Evolutionary conservation across 2,888 invertebrate species (phyloP), one percentile per base, ranked within the genome.

Genomic region (Acrobasis suavella): DNA sequence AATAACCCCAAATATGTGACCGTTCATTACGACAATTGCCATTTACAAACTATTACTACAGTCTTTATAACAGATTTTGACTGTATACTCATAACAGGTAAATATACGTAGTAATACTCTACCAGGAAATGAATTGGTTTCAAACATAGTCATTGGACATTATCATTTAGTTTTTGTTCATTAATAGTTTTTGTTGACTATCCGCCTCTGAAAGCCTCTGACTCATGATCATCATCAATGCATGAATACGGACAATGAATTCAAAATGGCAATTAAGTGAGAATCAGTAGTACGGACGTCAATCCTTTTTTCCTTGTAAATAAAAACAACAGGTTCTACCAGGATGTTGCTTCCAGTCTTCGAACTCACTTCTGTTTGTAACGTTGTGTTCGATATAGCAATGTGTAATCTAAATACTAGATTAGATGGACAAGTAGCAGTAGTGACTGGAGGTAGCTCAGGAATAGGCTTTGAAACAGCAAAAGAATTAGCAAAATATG

Each of bases 391-490:
- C 50, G 60, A 65, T 39, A 65, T 49, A 66, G 66, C 51, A 32
- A 49, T 49, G 54, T 62, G 91, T 71, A 78, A 85, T 9, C 81
- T 83, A 17, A 67, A 75, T 15, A 75, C 73, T 0, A 75, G 77
- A 2, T 68, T 92, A 54, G 75, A 83, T 42, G 90, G 85, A 0
- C 91, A 91, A 77, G 82, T 88, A 14, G 90, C 80, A 0, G 70
- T 92, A 5, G 78, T 92, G 1, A 92, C 91, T 0, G 91, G 91
- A 8, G 91, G 86, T 1, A 86, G 88, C 63, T 82, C 91, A 9
- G 91, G 91, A 7, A 79, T 90, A 10, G 91, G 91, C 5, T 80
- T 83, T n/a, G 91, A 89, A 80, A 80, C 86, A 5, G 91, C 91
- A 0, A 89, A 87, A 58, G 85, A 88, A 64, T 70, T 93, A 50